A percentile compares a stretch with the other conserved stretches of the same genome.
phyloP scores from a whole-genome alignment of 2,113 vertebrate species.

The Rutilus rutilus region DNA sequence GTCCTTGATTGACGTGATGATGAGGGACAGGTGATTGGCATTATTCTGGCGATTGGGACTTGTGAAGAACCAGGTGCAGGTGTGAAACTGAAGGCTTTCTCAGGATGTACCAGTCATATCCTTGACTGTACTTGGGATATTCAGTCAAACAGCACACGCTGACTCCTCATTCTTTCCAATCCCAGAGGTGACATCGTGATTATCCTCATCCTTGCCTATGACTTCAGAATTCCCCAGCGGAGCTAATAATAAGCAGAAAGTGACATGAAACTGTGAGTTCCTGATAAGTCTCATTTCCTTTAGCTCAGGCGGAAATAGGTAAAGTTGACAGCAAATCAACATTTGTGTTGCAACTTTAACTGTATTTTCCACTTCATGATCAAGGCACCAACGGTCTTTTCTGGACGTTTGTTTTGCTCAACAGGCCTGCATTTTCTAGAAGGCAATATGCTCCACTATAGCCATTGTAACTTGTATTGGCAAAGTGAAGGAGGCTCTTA shows the following conservation, averaged over 20 bases:
- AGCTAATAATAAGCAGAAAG: conserved; percentile 27
- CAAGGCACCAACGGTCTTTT: not conserved
- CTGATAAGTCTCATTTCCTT: not conserved
- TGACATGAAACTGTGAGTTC: not conserved
- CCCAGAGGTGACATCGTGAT: not conserved
- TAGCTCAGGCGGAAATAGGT: not conserved
- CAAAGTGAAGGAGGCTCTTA: conserved; percentile 20
- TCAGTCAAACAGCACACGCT: not conserved
- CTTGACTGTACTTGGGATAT: not conserved
- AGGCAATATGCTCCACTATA: not conserved
- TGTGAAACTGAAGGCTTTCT: not conserved
- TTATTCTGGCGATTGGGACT: no score
- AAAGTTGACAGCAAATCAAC: conserved; percentile 5
- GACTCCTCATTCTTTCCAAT: not conserved
- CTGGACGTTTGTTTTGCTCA: not conserved
- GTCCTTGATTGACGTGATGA: no score
- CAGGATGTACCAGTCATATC: not conserved
- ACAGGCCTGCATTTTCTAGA: not conserved
- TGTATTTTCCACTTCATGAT: not conserved
- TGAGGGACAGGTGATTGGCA: no score
- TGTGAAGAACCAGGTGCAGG: no score
- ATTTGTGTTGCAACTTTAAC: not conserved
- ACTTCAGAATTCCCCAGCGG: not conserved
- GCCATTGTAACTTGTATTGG: not conserved
- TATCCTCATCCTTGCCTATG: not conserved